Conservation (phyloP, 2,113 vertebrate species). For the Sapajus apella region DNA sequence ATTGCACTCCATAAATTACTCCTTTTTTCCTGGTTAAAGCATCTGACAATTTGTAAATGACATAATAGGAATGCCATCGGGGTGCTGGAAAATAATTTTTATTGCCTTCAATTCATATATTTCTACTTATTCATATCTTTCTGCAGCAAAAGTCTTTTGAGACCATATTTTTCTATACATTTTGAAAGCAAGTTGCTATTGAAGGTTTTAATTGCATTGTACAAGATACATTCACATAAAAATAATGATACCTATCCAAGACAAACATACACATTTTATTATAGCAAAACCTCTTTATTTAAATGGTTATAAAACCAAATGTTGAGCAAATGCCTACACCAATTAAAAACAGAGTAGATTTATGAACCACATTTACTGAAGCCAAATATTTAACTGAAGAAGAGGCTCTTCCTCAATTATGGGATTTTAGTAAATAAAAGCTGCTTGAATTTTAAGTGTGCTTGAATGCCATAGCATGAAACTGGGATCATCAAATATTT, state of each 20-base stretch:
- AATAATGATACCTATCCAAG: not conserved
- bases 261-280: conserved; percentile 54
- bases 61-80: conserved; percentile 28
- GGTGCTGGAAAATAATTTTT: conserved; percentile 44
- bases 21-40: not conserved
- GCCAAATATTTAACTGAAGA: conserved; percentile 51
- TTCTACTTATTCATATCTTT: conserved; percentile 16
- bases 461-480: conserved; percentile 13
- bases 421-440: conserved; percentile 56
- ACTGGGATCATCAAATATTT: conserved; percentile 36
- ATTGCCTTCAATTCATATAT: conserved; percentile 39
- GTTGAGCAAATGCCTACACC: conserved; percentile 45
- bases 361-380: conserved; percentile 37
- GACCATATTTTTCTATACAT: not conserved
- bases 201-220: conserved; percentile 43
- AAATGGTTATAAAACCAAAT: conserved; percentile 64
- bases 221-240: conserved; percentile 44
- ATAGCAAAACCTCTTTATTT: conserved; percentile 52
- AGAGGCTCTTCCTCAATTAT: conserved; percentile 7
- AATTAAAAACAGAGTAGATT: conserved; percentile 68
- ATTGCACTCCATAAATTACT: not conserved
- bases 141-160: conserved; percentile 16
- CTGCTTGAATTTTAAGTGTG: conserved; percentile 32
- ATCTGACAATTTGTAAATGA: conserved; percentile 32
- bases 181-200: conserved; percentile 39